These are phyloP conservation scores for Lepus oiostolus DNA, from an alignment of 2,797 vertebrate genomes.

Conservation along the genomic window DNA sequence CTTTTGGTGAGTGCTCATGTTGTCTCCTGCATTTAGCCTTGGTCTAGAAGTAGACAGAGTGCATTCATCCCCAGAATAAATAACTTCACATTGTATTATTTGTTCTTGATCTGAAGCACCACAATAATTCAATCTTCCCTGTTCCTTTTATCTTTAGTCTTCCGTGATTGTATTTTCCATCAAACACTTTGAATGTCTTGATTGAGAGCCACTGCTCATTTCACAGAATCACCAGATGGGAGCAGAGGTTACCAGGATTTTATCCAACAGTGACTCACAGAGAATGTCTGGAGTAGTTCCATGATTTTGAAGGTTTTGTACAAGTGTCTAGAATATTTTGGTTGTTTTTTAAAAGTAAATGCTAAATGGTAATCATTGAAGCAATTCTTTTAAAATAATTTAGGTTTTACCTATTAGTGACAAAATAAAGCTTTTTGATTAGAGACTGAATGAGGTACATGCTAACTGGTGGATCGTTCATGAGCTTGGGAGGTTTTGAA, in stretches of 20 bases:
- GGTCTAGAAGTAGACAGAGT: not conserved
- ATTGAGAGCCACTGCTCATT: constrained; percentile 24
- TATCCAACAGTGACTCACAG: constrained; percentile 21
- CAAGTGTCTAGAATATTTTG: constrained; percentile 42
- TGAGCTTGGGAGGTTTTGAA: constrained; percentile 66
- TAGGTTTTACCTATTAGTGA: constrained; percentile 33
- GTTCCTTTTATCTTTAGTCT: not conserved
- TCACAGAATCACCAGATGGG: constrained; percentile 8
- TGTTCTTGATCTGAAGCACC: not conserved
- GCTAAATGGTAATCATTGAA: constrained; percentile 52
- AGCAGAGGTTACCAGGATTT: constrained; percentile 45
- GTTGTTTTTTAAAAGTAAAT: constrained; percentile 18
- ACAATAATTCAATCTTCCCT: not conserved
- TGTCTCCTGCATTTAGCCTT: not conserved
- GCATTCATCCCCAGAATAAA: constrained; percentile 26
- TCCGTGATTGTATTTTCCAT: not conserved
- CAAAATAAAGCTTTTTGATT: constrained; percentile 63
- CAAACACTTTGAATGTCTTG: constrained; percentile 21
- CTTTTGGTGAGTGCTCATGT: not conserved
- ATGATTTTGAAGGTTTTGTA: constrained; percentile 29
- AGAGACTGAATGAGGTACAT: constrained; percentile 35
- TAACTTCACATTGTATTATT: not conserved
- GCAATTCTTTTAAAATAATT: constrained; percentile 67
- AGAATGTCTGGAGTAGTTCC: not conserved
- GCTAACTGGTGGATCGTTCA: constrained; percentile 40